Evolutionary conservation across 2,888 invertebrate species (phyloP).

Genomic region (Nyleta sp.): DNA sequence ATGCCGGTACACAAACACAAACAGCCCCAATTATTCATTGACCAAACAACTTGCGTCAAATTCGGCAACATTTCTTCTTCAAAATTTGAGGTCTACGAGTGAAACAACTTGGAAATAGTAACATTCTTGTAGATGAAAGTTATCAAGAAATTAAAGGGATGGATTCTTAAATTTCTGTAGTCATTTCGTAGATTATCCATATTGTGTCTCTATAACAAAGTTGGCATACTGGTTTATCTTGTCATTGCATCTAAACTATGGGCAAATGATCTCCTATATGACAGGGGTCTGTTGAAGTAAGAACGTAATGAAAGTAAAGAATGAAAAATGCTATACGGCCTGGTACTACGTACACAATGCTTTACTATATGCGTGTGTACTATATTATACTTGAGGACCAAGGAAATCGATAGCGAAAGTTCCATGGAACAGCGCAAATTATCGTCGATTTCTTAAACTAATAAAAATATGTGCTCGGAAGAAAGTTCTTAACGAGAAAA

Average conservation of each 20-base stretch:
- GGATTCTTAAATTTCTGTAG: conserved; percentile 13
- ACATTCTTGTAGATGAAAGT: no score
- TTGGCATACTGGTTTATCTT: no score
- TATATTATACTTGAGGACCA: conserved; percentile 56
- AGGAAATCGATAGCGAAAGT: conserved; percentile 68
- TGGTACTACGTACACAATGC: conserved; percentile 26
- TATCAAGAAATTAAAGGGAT: conserved; percentile 12
- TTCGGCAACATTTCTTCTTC: no score
- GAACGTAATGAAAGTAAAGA: conserved; percentile 18
- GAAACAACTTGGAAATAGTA: no score
- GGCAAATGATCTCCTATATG: no score
- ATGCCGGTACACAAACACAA: no score
- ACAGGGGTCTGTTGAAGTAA: conserved; percentile 1
- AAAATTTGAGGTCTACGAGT: no score
- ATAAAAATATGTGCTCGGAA: conserved; percentile 8
- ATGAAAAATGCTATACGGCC: conserved; percentile 17
- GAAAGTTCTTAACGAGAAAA: conserved; percentile 9
- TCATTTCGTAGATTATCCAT: not conserved
- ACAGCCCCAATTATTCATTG: no score
- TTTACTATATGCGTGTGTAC: conserved; percentile 24
- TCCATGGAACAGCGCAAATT: conserved; percentile 45
- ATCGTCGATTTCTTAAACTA: conserved; percentile 52
- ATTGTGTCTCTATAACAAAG: not conserved
- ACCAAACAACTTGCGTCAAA: no score
- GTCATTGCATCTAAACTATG: no score